A percentile compares a stretch with the other conserved stretches of the same genome.
Conservation (phyloP, 1,140 invertebrate genomes). For the Wasmannia auropunctata region DNA sequence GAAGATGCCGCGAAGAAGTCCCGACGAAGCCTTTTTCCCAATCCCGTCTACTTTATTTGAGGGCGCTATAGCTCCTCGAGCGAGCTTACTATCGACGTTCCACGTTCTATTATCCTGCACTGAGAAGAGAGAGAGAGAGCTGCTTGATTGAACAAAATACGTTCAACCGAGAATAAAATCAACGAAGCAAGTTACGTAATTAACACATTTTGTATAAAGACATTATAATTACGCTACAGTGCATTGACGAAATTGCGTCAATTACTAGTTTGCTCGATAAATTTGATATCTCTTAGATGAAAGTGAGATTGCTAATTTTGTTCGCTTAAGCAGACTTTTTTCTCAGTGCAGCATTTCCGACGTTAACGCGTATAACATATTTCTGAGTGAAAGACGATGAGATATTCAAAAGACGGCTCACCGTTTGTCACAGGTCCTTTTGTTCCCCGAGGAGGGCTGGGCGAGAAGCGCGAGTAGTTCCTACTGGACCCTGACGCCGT, state of each 20-base stretch:
- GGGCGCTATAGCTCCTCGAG: conserved; percentile 21
- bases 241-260: background rate
- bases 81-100: conserved; percentile 37
- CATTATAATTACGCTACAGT: background rate
- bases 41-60: conserved; percentile 55
- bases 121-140: background rate
- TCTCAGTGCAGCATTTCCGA: background rate
- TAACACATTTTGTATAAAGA: background rate
- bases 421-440: conserved; percentile 88
- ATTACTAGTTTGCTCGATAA: background rate
- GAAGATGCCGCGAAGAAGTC: conserved; percentile 53
- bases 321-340: background rate
- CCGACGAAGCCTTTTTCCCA: conserved; percentile 41
- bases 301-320: background rate
- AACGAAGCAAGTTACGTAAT: background rate
- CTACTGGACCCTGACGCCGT: conserved; percentile 94
- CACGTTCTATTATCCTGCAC: conserved; percentile 26
- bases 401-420: background rate
- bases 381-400: background rate
- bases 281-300: background rate
- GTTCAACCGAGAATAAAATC: background rate
- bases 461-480: conserved; percentile 93
- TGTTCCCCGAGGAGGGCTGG: conserved; percentile 95
- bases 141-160: background rate
- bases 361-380: background rate